phyloP scores from a whole-genome alignment of 2,888 invertebrate genomes.

The Mylabris sibirica region DNA sequence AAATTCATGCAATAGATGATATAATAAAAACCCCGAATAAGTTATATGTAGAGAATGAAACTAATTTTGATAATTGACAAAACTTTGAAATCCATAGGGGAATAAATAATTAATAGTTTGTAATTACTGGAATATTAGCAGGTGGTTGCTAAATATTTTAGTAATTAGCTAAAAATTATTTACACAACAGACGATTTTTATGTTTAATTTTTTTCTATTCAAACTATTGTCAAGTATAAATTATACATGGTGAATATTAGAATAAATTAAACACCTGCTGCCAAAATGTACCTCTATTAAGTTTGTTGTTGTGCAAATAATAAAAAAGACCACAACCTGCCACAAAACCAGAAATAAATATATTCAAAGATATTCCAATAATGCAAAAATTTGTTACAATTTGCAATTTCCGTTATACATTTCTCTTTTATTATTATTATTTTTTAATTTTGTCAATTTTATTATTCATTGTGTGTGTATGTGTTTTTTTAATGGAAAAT shows the following conservation, averaged over 20 bases:
- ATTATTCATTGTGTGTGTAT: neutral
- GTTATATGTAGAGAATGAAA: neutral
- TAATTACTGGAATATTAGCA: neutral
- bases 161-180: neutral
- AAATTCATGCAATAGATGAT: slow-evolving; percentile 58
- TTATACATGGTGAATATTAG: neutral
- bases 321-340: neutral
- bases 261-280: slow-evolving; percentile 4
- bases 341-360: slow-evolving; percentile 4
- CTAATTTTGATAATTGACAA: neutral
- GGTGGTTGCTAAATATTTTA: neutral
- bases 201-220: neutral
- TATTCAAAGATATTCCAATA: slow-evolving; percentile 1
- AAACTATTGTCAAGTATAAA: neutral
- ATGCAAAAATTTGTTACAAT: neutral
- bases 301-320: neutral
- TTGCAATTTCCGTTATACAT: neutral
- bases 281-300: neutral
- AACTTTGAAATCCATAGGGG: neutral
- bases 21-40: slow-evolving; percentile 26
- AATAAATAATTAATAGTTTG: neutral
- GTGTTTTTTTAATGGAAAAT: neutral
- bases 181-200: neutral
- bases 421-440: neutral
- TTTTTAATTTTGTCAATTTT: neutral